These are phyloP conservation scores for Tillus elongatus DNA, from an alignment of 2,888 invertebrate genomes.

Conservation along the genomic window DNA sequence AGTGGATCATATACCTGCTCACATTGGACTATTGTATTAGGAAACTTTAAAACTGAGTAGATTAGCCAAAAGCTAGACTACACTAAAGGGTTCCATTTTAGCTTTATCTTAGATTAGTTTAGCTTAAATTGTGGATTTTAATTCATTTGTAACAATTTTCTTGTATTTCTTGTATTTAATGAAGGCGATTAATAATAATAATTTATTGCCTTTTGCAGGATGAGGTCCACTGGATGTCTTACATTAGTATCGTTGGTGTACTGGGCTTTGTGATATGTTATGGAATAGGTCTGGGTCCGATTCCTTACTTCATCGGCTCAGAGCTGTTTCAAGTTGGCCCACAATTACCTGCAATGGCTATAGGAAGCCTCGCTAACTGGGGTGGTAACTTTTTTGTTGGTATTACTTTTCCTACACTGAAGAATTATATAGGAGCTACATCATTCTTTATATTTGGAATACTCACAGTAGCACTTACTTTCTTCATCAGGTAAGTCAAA, in stretches of 20 bases:
- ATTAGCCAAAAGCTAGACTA: too few species aligned
- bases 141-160: too few species aligned
- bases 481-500: slow-evolving; percentile 53
- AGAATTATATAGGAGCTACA: slow-evolving; percentile 55
- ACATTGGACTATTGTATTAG: too few species aligned
- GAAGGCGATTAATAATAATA: too few species aligned
- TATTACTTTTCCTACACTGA: slow-evolving; percentile 62
- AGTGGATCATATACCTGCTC: too few species aligned
- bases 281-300: slow-evolving; percentile 77
- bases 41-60: too few species aligned
- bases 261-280: slow-evolving; percentile 69
- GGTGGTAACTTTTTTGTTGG: slow-evolving; percentile 79
- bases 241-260: slow-evolving; percentile 60
- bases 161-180: too few species aligned
- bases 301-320: slow-evolving; percentile 79
- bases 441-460: slow-evolving; percentile 68
- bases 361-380: slow-evolving; percentile 84
- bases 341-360: slow-evolving; percentile 75
- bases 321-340: slow-evolving; percentile 80
- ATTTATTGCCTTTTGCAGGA: too few species aligned
- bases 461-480: slow-evolving; percentile 46
- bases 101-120: too few species aligned
- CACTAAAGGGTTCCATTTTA: too few species aligned
- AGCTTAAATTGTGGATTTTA: too few species aligned
- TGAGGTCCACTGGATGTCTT: slow-evolving; percentile 74